Evolutionary conservation across 2,113 vertebrate species (phyloP), one percentile per base, ranked within the genome.

Genomic region (Rhodinocichla rosea): DNA sequence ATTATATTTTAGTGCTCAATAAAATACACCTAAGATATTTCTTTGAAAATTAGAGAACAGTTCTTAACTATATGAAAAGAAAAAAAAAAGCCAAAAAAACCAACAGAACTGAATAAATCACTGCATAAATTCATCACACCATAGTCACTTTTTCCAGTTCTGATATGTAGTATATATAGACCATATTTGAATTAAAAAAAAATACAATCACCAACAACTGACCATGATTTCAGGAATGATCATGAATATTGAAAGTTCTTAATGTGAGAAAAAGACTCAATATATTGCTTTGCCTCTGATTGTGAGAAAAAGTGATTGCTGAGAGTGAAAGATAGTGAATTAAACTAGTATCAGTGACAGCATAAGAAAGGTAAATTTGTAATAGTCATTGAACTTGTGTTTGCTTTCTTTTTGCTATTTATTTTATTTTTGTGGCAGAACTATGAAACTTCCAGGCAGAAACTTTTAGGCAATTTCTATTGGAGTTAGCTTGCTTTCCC

Each of bases 151-250:
- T 33, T 62, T 27, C 8, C 4, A 40, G 14, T 85, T 90, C 10
- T 78, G 16, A 57, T 78, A 20, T 11, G 4, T 16, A 35, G 21
- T 35, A 35, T 19, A 4, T 70, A 35, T 23, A 69, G 15, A 13
- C 40, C 5, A 21, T 40, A 28, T 15, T 16, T 33, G 6, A 69
- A 65, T 15, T 47, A 47, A 53, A 27, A n/a, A 9, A 56, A 45
- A 57, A 16, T 1, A n/a, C n/a, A n/a, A n/a, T 3, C 9, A 47
- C 1, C 11, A 76, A 35, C 6, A 28, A 11, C 13, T 18, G 21
- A 44, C 10, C 6, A 8, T 42, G 24, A 35, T 65, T 81, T 60
- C 27, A 64, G 26, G n/a, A 28, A 39, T 10, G 1, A 32, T 44
- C 13, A 40, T 60, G 6, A 44, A 74, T 63, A 53, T 8, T 67